Evolutionary conservation across 2,113 vertebrate species (phyloP).

Genomic region (Psilopsiagon aymara): DNA sequence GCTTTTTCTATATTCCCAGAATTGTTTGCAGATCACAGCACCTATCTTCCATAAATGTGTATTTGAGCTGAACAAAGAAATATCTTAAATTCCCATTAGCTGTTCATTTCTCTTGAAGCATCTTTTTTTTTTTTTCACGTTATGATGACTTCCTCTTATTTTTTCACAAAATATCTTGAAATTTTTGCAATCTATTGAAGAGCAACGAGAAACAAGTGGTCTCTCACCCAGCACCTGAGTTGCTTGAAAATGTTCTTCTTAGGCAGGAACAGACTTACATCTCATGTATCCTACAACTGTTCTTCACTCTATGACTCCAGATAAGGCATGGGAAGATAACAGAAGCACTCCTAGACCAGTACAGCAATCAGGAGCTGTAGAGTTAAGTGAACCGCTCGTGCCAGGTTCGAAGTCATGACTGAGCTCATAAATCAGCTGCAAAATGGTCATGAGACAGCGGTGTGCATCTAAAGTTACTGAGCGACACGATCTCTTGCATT

Average conservation of each 20-base stretch:
- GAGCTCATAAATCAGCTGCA: slow-evolving; percentile 24
- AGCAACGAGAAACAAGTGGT: not conserved
- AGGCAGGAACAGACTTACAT: not conserved
- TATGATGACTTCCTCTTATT: not conserved
- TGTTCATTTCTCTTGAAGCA: not conserved
- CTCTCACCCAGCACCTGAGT: not conserved
- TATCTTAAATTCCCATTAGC: not conserved
- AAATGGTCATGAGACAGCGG: not conserved
- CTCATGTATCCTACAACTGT: not conserved
- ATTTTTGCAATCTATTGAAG: not conserved
- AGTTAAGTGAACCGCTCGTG: not conserved
- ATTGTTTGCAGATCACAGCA: not conserved
- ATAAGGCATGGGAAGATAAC: not conserved
- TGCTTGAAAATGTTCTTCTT: not conserved
- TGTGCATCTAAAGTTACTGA: not conserved
- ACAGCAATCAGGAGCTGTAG: not conserved
- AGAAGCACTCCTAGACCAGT: not conserved
- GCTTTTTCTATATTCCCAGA: not conserved
- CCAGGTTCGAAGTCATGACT: not conserved
- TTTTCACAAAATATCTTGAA: not conserved
- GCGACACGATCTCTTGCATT: not conserved
- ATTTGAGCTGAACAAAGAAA: not conserved
- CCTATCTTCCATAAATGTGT: not conserved
- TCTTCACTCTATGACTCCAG: not conserved
- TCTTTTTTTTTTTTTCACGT: not conserved